Evolutionary conservation across 2,113 vertebrate genomes (phyloP), one percentile per base, ranked within the genome.

Genomic region (Grammomys surdaster): DNA sequence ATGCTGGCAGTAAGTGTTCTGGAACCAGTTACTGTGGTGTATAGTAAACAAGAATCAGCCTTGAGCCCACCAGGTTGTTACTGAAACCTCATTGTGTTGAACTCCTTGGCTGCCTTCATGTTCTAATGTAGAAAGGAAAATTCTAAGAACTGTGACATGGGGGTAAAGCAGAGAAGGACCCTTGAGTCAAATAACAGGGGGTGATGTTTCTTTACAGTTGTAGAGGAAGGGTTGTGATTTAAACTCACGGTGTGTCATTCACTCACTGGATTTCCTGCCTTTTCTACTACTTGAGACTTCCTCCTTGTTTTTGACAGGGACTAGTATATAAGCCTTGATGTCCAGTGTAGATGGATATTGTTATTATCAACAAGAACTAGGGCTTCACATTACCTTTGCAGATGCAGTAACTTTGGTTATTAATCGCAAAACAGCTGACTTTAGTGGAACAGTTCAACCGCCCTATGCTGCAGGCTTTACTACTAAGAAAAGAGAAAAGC

Each of bases 101-200:
- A 93, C 58, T 86, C 89, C 58, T 63, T 56, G 19, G 16, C 77
- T 90, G 11, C 87, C 80, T 11, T 63, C 9, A 20, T 31, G 93
- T 97, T 95, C 17, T 6, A 58, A 90, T 92, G 8, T 46, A 48
- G n/a, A 95, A 93, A 58, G 97, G 80, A 65, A 96, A 97, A 91
- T 69, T 0, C 84, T 75, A 51, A 22, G 67, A 82, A 82, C 75
- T 91, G 69, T 54, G 51, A 63, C 31, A n/a, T 58, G 60, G 86
- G 14, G 87, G 3, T 20, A 65, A 87, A 31, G 65, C 95, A 96
- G 65, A 72, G n/a, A 84, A 48, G 4, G 88, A 46, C 28, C 75
- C 72, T 91, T 80, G 13, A 40, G 63, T 48, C 40, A 73, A 72
- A 48, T 8, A 63, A 28, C 86, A 65, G 19, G n/a, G 51, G 56